Conservation (phyloP, 1,140 invertebrate genomes). For the Oreohelix idahoensis region DNA sequence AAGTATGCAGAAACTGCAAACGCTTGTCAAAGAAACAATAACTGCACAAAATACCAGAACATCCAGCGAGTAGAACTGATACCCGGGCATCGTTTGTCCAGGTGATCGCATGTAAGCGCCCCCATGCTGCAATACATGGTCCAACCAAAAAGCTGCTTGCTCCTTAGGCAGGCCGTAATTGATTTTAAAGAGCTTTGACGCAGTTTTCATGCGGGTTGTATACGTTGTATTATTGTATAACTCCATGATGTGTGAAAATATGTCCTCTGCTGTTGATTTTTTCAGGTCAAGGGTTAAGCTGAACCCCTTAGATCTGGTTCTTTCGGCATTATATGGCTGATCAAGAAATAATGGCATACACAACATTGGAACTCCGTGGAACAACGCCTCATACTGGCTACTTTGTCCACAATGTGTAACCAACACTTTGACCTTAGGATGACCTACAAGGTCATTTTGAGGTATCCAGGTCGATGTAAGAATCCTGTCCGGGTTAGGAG, state of each 20-base stretch:
- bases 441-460: conserved; percentile 45
- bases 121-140: conserved; percentile 61
- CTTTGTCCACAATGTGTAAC: conserved; percentile 61
- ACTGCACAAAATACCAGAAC: conserved; percentile 42
- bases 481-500: conserved; percentile 22
- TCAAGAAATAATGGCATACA: conserved; percentile 78
- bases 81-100: conserved; percentile 50
- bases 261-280: conserved; percentile 26
- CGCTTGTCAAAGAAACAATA: neutral
- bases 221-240: neutral
- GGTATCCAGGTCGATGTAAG: conserved; percentile 41
- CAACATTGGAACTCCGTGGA: conserved; percentile 70
- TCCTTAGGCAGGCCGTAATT: conserved; percentile 10
- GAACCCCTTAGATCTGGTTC: conserved; percentile 41
- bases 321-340: conserved; percentile 46
- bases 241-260: conserved; percentile 27
- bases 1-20: neutral
- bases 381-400: conserved; percentile 55
- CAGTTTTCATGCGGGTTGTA: neutral
- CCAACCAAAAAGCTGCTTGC: conserved; percentile 28
- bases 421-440: conserved; percentile 46
- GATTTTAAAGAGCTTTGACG: conserved; percentile 14
- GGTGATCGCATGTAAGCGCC: conserved; percentile 53
- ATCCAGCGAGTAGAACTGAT: conserved; percentile 59
- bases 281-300: conserved; percentile 34